Base-by-base conservation (phyloP, 2,888 invertebrate genomes). In the Gerosis bhagava region DNA sequence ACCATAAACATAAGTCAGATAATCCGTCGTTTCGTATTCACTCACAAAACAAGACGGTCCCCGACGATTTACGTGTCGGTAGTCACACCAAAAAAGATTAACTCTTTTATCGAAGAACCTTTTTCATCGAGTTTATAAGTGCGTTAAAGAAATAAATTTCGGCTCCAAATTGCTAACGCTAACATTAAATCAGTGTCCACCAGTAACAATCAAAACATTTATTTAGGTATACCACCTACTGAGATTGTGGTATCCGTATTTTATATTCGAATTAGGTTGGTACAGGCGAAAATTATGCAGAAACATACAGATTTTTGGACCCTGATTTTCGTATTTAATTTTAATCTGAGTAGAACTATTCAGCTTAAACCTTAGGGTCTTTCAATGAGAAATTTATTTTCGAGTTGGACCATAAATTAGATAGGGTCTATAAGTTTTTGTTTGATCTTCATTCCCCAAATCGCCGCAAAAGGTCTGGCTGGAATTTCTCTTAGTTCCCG, bases 401-500 rank as follows among this genome's bases (percentile, higher is more conserved):
- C 44, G 19, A 26, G 32, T 11, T 21, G 24, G 10, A 19, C 31
- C 36, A 55, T 59, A 57, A 60, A 62, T 60, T 59, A 53, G 55
- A 42, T 51, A 49, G 51, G 50, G 59, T 59, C 64, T 62, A 63
- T 62, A 62, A 50, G 50, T 62, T 61, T 63, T 66, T 61, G 45
- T 50, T 51, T 50, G 51, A 50, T 45, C 46, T 44, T 50, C 53
- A 58, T 59, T 62, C 59, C 57, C 57, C 53, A 47, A 61, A 57
- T 50, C 49, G 53, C 43, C 42, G 28, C 49, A 59, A 65, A 63
- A 56, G 63, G 40, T 57, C 63, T 63, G 59, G 50, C 49, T 56
- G 72, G 74, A 71, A 74, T 75, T 67, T 69, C 70, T 67, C 63
- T 65, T 61, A 63, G 67, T 58, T 56, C 60, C 53, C 49, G 57